These are phyloP conservation scores for Argyrosomus japonicus DNA, from an alignment of 2,113 vertebrate genomes.

Conservation along the genomic window DNA sequence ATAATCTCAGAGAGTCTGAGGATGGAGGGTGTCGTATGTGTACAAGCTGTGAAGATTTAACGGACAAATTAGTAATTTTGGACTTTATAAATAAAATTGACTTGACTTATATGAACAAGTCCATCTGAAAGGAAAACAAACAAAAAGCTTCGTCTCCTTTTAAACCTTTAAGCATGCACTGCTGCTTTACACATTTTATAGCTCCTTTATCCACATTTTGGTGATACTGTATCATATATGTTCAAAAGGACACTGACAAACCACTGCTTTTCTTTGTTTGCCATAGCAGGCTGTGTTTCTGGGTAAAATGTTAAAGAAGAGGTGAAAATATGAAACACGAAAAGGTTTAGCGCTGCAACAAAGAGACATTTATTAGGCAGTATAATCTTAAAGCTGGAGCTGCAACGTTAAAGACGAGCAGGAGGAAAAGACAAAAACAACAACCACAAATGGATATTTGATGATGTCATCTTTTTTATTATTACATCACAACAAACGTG, in stretches of 20 bases:
- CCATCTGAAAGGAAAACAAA: neutral
- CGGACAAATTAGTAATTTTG: neutral
- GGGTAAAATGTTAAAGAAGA: neutral
- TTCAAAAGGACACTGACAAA: neutral
- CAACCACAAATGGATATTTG: neutral
- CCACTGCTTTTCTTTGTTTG: neutral
- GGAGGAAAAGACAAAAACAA: neutral
- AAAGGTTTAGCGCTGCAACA: neutral
- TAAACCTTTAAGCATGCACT: neutral
- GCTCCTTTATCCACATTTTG: neutral
- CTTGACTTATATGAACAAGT: neutral
- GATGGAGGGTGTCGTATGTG: neutral
- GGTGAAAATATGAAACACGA: neutral
- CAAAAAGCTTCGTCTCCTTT: neutral
- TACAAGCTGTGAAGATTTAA: neutral
- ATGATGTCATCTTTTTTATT: slow-evolving; percentile 29
- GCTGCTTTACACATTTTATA: neutral
- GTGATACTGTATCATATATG: neutral
- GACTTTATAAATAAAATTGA: neutral
- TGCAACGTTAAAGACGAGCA: neutral
- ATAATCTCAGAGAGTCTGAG: neutral
- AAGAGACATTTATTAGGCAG: neutral
- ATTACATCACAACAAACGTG: slow-evolving; percentile 17
- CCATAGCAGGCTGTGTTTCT: neutral
- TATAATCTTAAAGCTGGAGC: neutral